Conservation (phyloP, 2,113 vertebrate genomes). For the Gorilla gorilla region DNA sequence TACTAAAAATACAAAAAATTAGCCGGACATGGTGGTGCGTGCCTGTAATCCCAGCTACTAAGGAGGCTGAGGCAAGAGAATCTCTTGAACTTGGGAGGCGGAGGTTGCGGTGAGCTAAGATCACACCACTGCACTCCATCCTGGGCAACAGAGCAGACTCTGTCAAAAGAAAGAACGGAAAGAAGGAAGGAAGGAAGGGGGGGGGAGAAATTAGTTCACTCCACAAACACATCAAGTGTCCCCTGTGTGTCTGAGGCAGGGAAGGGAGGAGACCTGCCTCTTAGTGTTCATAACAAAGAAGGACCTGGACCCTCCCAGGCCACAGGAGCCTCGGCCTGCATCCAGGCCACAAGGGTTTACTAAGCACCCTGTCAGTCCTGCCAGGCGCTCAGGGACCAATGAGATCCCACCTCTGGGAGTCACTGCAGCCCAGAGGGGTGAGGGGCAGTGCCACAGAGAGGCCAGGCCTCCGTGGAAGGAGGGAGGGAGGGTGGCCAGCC, state of each 20-base stretch:
- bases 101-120: too few species aligned
- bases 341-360: not conserved
- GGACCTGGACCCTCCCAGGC: not conserved
- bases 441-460: not conserved
- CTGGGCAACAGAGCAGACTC: too few species aligned
- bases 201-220: too few species aligned
- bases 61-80: too few species aligned
- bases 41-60: too few species aligned
- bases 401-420: not conserved
- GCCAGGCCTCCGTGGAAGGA: not conserved
- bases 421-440: not conserved
- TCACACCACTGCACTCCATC: too few species aligned
- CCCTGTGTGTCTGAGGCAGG: not conserved
- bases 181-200: too few species aligned
- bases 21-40: too few species aligned
- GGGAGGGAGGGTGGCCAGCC: not conserved
- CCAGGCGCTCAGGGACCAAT: not conserved
- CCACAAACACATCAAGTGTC: not conserved
- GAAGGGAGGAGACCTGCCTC: not conserved
- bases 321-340: not conserved
- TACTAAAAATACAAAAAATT: too few species aligned
- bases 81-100: too few species aligned
- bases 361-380: accelerated
- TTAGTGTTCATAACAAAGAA: not conserved
- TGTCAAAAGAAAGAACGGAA: too few species aligned